A percentile compares a stretch with the other conserved stretches of the same genome.
phyloP scores from a whole-genome alignment of 2,797 vertebrate species.

The Odontamblyopus rebecca region DNA sequence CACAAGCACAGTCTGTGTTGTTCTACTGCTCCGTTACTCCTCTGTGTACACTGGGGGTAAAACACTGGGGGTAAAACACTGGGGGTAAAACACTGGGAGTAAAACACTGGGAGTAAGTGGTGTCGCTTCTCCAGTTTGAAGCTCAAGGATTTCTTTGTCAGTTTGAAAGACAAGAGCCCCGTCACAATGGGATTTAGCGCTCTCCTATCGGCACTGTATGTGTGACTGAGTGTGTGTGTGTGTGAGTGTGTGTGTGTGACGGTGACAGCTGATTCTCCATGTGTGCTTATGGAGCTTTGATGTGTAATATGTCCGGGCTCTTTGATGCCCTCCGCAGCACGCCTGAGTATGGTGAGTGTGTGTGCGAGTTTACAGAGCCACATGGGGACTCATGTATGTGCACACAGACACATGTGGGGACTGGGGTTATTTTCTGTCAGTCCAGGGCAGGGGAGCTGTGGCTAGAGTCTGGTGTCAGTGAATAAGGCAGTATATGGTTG shows the following conservation, averaged over 20 bases:
- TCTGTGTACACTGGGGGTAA: too few species aligned
- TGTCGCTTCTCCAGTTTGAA: slow-evolving; percentile 1
- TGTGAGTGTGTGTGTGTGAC: not conserved
- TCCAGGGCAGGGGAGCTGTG: too few species aligned
- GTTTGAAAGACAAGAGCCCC: slow-evolving; percentile 18
- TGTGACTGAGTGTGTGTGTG: not conserved
- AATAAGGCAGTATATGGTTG: too few species aligned
- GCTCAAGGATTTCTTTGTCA: slow-evolving; percentile 42
- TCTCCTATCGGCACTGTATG: slow-evolving; percentile 15
- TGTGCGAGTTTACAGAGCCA: not conserved
- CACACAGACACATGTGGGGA: too few species aligned
- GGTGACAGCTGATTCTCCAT: slow-evolving; percentile 58
- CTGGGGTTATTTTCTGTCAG: too few species aligned
- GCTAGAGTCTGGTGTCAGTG: too few species aligned
- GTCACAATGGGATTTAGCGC: slow-evolving; percentile 15
- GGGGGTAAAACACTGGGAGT: too few species aligned
- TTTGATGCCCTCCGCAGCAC: slow-evolving; percentile 50
- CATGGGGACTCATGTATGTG: not conserved
- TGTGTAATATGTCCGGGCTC: slow-evolving; percentile 58
- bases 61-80: too few species aligned
- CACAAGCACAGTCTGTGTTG: too few species aligned
- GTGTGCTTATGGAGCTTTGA: slow-evolving; percentile 63
- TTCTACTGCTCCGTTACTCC: too few species aligned
- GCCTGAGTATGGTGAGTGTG: slow-evolving; percentile 19
- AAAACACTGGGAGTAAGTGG: not conserved